A percentile compares a stretch with the other conserved stretches of the same genome.
Evolutionary conservation across 2,888 invertebrate genomes (phyloP).

Genomic region (Watsonalla cultraria): DNA sequence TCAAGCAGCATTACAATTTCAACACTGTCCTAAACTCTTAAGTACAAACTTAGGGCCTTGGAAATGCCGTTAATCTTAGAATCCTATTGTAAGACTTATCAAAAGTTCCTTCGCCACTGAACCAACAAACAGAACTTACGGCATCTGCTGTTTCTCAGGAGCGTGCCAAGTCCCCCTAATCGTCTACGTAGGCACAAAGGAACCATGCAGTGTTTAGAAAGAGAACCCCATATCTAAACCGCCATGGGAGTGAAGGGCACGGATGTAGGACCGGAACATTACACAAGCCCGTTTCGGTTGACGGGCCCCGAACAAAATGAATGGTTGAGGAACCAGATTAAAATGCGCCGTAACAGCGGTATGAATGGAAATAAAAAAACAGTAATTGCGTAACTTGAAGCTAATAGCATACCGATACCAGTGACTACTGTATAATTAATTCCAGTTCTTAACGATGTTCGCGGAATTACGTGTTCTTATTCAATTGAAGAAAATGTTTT

Average conservation of each 20-base stretch:
- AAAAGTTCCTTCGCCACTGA: slow-evolving; percentile 49
- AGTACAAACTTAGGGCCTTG: slow-evolving; percentile 33
- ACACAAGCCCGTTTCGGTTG: slow-evolving; percentile 71
- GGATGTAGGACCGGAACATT: slow-evolving; percentile 59
- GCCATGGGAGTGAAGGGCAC: slow-evolving; percentile 28
- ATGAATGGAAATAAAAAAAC: slow-evolving; percentile 64
- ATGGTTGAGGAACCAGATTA: slow-evolving; percentile 65
- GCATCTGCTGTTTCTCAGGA: slow-evolving; percentile 76
- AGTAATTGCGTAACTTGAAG: slow-evolving; percentile 65
- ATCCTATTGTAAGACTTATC: slow-evolving; percentile 43
- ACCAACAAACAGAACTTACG: slow-evolving; percentile 57
- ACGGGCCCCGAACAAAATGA: slow-evolving; percentile 73
- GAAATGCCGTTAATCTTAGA: slow-evolving; percentile 34
- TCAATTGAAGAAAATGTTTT: too few relatives aligned
- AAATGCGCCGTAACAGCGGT: slow-evolving; percentile 63
- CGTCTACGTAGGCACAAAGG: slow-evolving; percentile 61
- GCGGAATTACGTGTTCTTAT: too few relatives aligned
- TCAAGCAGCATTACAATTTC: slow-evolving; percentile 14
- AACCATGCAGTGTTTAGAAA: slow-evolving; percentile 49
- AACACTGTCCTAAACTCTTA: slow-evolving; percentile 7
- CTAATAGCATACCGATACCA: slow-evolving; percentile 35
- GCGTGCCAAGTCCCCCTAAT: slow-evolving; percentile 72
- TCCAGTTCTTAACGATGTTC: too few relatives aligned
- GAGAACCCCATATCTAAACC: slow-evolving; percentile 26
- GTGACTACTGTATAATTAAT: slow-evolving; percentile 16